Conservation (phyloP, 2,888 invertebrate species). For the Lycocerus yunnanus region DNA sequence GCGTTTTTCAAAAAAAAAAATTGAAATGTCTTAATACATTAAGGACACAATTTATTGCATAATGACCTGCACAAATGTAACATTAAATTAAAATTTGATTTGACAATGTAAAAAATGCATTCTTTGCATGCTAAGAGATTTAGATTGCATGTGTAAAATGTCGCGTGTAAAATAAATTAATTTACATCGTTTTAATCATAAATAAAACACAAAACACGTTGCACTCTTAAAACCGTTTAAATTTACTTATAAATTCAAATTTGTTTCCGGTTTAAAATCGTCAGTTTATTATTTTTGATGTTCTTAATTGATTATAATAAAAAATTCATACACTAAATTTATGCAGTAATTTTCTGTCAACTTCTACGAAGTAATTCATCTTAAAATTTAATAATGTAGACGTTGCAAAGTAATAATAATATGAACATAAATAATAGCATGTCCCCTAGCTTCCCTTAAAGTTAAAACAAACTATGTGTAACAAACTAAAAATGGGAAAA, state of each 20-base stretch:
- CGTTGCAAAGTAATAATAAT: not conserved
- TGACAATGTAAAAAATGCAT: not conserved
- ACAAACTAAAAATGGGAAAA: not conserved
- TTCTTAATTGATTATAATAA: not conserved
- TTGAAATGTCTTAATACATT: not conserved
- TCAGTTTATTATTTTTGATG: not conserved
- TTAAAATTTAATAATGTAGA: slow-evolving; percentile 4
- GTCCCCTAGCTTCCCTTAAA: not conserved
- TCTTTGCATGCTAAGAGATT: not conserved
- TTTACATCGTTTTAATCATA: slow-evolving; percentile 2
- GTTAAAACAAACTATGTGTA: not conserved
- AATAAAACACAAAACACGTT: not conserved
- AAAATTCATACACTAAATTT: not conserved
- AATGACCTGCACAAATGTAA: not conserved
- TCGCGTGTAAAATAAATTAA: slow-evolving; percentile 4
- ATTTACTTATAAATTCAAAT: not conserved
- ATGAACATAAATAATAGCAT: slow-evolving; percentile 1
- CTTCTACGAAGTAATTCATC: not conserved
- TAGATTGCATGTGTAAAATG: not conserved
- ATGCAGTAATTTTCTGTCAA: not conserved
- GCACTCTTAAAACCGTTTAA: not conserved
- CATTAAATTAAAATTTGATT: not conserved
- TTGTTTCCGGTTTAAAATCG: not conserved
- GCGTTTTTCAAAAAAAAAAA: not conserved
- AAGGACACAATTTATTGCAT: not conserved